Percentiles rank a stretch among this genome's conserved stretches.
Evolutionary conservation across 1,140 invertebrate species (phyloP).

Genomic region (Maconellicoccus hirsutus): DNA sequence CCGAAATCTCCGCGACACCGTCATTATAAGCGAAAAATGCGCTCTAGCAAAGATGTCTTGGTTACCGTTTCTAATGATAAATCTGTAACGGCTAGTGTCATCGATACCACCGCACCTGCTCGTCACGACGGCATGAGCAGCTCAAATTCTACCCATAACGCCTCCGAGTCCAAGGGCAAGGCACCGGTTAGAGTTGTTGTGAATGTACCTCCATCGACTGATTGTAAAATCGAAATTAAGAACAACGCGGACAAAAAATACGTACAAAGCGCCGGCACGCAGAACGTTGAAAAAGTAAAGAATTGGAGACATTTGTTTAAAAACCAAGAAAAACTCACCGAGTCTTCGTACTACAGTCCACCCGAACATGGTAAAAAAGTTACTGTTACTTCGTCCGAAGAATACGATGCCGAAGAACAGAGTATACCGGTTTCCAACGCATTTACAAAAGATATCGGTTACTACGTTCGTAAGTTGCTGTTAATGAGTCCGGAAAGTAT

Average conservation of each 20-base stretch:
- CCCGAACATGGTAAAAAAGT: neutral
- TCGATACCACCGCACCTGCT: neutral
- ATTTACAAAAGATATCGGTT: neutral
- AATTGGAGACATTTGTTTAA: neutral
- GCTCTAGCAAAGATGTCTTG: neutral
- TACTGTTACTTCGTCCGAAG: neutral
- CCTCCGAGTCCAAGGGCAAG: neutral
- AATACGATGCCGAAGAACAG: no score
- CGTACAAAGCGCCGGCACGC: neutral
- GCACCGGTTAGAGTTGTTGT: neutral
- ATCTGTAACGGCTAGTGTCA: neutral
- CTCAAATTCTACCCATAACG: neutral
- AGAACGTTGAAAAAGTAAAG: neutral
- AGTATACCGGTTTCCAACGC: no score
- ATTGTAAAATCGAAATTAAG: neutral
- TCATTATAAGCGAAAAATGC: neutral
- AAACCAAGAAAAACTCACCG: neutral
- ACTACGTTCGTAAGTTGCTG: neutral
- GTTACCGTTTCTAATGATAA: neutral
- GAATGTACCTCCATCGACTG: neutral
- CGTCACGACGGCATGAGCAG: neutral
- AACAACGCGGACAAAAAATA: neutral
- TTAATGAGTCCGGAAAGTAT: constrained; percentile 11
- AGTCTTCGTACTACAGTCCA: constrained; percentile 4
- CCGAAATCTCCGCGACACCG: neutral